phyloP scores from a whole-genome alignment of 2,113 vertebrate genomes.

The Phocoena phocoena region DNA sequence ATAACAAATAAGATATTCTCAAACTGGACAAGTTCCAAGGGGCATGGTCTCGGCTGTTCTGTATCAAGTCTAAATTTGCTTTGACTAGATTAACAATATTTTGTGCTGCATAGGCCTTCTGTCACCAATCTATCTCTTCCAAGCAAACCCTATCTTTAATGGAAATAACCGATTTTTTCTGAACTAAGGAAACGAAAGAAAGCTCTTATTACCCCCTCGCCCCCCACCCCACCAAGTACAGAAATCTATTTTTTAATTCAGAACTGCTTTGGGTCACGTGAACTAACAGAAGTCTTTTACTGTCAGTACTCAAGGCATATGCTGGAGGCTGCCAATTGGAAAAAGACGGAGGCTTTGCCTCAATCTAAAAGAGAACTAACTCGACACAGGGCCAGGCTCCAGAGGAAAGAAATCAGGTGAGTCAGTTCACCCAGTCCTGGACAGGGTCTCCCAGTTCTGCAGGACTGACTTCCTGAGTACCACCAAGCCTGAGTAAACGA shows the following conservation, averaged over 20 bases:
- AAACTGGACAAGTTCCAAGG: not conserved
- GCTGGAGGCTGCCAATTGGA: not conserved
- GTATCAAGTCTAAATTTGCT: not conserved
- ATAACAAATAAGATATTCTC: constrained; percentile 8
- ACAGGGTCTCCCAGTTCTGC: not conserved
- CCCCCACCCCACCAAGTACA: not conserved
- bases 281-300: not conserved
- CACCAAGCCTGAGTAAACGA: not conserved
- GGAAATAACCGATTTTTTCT: constrained; percentile 29
- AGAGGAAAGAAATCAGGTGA: not conserved
- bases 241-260: not conserved
- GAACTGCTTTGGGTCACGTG: not conserved
- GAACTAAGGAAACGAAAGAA: not conserved
- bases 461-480: not conserved
- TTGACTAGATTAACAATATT: not conserved
- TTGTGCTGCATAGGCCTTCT: not conserved
- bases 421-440: not conserved
- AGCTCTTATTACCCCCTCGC: not conserved
- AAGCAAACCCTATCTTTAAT: not conserved
- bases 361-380: not conserved
- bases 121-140: not conserved
- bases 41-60: not conserved
- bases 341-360: not conserved
- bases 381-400: not conserved
- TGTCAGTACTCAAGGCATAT: not conserved